Base-by-base conservation (phyloP, 2,113 vertebrate genomes). In the Rhinoptilus africanus region DNA sequence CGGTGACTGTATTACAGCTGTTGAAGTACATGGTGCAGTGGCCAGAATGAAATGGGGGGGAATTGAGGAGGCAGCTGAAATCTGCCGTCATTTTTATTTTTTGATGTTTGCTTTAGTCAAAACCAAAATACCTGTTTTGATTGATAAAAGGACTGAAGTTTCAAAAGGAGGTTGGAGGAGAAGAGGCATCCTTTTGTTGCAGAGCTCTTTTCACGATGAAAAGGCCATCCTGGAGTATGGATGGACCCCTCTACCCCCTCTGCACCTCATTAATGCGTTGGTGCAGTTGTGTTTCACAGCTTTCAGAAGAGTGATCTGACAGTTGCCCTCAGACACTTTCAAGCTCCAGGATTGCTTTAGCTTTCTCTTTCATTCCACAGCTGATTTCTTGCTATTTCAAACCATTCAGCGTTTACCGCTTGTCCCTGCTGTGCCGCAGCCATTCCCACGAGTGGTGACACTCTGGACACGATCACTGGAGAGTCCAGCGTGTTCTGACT, bases 161-260 rank as follows among this genome's bases (percentile, higher is more conserved):
- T 41, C 63, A 24, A n/a, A 45, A 19, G 30, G 28, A 74, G 19
- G 7, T 14, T 53, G 32, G 8, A 57, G 67, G 47, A 76, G 43
- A 53, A 78, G 50, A 24, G 27, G 8, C 6, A 30, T 48, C 32
- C 14, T 72, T 78, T 60, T n/a, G 39, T 20, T 14, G 6, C 1
- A n/a, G 21, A 50, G 41, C 11, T 35, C 20, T 10, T 66, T 45
- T 14, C 32, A 59, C 51, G 24, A 20, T 60, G 51, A 39, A 41
- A 47, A 59, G 14, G 0, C 14, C 26, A 4, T 5, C 28, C 19
- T 13, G 47, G 47, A 5, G 26, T 2, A 3, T 0, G 2, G 56
- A n/a, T 6, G 6, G 8, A 3, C 59, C 45, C 16, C 26, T 39
- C 8, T 30, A 2, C 5, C 6, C 1, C 0, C 19, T 39, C 30